Evolutionary conservation across 2,113 vertebrate species (phyloP).

Genomic region (Hiodon tergisus): DNA sequence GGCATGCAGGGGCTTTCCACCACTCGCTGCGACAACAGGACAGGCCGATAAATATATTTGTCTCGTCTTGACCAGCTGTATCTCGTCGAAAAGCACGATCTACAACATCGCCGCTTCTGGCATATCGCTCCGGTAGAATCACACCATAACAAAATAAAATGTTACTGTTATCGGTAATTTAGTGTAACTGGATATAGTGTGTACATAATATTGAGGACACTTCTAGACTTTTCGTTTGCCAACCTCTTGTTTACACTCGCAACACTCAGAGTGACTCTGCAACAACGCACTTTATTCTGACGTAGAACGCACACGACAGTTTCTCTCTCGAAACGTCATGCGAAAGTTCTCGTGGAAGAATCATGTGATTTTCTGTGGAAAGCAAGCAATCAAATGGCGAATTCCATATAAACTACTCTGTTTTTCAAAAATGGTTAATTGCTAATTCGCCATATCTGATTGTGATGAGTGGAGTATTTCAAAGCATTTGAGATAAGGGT

Average conservation of each 20-base stretch:
- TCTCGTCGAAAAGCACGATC: background rate
- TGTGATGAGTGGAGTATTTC: too few species aligned
- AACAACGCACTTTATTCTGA: slow-evolving; percentile 50
- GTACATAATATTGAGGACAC: background rate
- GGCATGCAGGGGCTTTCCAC: slow-evolving; percentile 33
- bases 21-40: slow-evolving; percentile 23
- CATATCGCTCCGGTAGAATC: background rate
- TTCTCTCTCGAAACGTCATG: slow-evolving; percentile 18
- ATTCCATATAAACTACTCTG: background rate
- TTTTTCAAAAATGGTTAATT: background rate
- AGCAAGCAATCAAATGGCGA: background rate
- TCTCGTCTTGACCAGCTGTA: background rate
- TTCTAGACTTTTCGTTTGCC: slow-evolving; percentile 29
- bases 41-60: background rate
- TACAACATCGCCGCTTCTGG: background rate
- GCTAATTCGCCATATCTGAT: too few species aligned
- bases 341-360: slow-evolving; percentile 21
- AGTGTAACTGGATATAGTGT: background rate
- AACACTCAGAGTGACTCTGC: slow-evolving; percentile 63
- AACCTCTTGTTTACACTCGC: slow-evolving; percentile 59
- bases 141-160: background rate
- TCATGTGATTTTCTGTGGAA: slow-evolving; percentile 18
- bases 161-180: background rate
- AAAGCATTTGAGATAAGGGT: too few species aligned
- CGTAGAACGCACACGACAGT: slow-evolving; percentile 33